Percentiles rank a stretch among this genome's conserved stretches.
Conservation (phyloP, 2,113 vertebrate genomes). For the Tragelaphus imberbis region DNA sequence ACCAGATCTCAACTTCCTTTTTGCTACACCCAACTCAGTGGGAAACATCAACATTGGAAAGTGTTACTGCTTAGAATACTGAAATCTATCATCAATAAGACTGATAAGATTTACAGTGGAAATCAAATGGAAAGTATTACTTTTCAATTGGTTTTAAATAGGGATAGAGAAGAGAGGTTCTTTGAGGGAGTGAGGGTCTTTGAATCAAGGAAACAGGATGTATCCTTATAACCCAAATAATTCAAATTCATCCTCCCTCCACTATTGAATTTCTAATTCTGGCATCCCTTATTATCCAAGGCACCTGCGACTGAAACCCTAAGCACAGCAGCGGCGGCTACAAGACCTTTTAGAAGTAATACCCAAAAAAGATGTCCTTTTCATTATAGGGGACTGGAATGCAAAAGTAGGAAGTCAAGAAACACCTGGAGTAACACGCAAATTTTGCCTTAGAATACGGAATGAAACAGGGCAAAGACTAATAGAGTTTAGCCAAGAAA, state of each 20-base stretch:
- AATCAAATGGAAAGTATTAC: background rate
- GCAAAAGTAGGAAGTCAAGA: too few relatives aligned
- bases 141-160: background rate
- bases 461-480: too few relatives aligned
- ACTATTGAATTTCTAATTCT: background rate
- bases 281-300: background rate
- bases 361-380: too few relatives aligned
- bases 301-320: too few relatives aligned
- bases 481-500: too few relatives aligned
- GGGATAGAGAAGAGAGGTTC: background rate
- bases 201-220: background rate
- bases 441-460: too few relatives aligned
- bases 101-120: background rate
- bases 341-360: too few relatives aligned
- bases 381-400: too few relatives aligned
- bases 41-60: background rate
- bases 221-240: background rate
- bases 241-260: background rate
- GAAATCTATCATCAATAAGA: background rate
- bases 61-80: background rate
- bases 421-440: too few relatives aligned
- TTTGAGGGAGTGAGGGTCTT: background rate
- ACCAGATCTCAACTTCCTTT: background rate
- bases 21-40: background rate
- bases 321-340: too few relatives aligned